Evolutionary conservation across 2,797 vertebrate species (phyloP).

Genomic region (Poeciliopsis presidionis): DNA sequence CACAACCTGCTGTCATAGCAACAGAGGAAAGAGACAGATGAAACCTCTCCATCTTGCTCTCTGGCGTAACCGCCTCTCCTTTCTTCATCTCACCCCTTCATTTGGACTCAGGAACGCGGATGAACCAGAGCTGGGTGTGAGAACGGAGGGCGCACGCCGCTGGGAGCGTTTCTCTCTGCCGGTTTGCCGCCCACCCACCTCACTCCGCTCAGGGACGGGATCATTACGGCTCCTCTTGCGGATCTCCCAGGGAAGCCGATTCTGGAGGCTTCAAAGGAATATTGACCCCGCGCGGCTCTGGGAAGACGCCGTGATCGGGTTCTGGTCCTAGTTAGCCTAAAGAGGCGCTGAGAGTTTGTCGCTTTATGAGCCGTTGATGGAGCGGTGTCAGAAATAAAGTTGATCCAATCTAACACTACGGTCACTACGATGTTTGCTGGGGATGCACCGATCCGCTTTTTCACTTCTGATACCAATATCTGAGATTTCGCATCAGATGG

Average conservation of each 20-base stretch:
- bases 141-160: constrained; percentile 21
- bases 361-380: neutral
- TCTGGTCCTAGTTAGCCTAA: constrained; percentile 27
- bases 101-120: constrained; percentile 1
- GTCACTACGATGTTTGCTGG: neutral
- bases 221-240: constrained; percentile 36
- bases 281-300: neutral
- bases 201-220: constrained; percentile 13
- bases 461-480: no score
- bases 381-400: neutral
- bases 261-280: constrained; percentile 7
- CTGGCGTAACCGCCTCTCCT: constrained; percentile 19
- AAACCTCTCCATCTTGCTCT: constrained; percentile 55
- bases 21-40: constrained; percentile 77
- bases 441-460: no score
- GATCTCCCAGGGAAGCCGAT: constrained; percentile 13
- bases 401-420: neutral
- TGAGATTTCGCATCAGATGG: no score
- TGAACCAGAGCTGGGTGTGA: constrained; percentile 13
- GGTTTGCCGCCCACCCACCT: constrained; percentile 6
- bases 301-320: constrained; percentile 6
- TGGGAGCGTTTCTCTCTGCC: constrained; percentile 24
- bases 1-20: constrained; percentile 84
- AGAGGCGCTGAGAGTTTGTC: neutral
- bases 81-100: constrained; percentile 10